phyloP scores from a whole-genome alignment of 1,140 invertebrate genomes.

The Drosophila ironensis region DNA sequence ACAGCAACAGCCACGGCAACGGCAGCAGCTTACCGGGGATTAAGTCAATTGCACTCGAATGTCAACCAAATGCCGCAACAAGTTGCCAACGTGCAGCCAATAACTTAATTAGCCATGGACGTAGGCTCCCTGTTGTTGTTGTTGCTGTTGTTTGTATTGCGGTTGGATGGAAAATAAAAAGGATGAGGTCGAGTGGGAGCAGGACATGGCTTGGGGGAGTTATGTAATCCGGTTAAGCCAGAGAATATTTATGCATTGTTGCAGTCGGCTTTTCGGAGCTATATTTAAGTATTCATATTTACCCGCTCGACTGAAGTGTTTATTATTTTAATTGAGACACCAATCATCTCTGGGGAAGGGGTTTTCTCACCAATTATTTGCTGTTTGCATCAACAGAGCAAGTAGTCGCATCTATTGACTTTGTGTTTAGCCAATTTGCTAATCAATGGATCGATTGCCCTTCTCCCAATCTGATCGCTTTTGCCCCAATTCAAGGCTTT shows the following conservation, averaged over 20 bases:
- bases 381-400: too few species aligned
- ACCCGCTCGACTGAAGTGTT: neutral
- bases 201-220: constrained; percentile 26
- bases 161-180: constrained; percentile 3
- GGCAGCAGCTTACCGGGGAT: constrained; percentile 64
- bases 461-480: constrained; percentile 4
- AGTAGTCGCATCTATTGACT: too few species aligned
- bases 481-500: constrained; percentile 42
- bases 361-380: too few species aligned
- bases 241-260: constrained; percentile 5
- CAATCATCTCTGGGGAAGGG: too few species aligned
- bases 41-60: constrained; percentile 78
- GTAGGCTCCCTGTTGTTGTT: constrained; percentile 26
- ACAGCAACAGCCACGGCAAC: neutral
- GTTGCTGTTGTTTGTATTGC: constrained; percentile 25
- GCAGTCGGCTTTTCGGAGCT: neutral
- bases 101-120: constrained; percentile 71
- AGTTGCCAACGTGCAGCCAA: constrained; percentile 74
- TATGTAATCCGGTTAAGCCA: constrained; percentile 11
- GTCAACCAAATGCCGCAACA: constrained; percentile 74
- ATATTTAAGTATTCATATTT: neutral
- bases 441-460: neutral
- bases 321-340: too few species aligned
- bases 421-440: neutral
- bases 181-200: constrained; percentile 27